Evolutionary conservation across 2,797 vertebrate species (phyloP), one percentile per base, ranked within the genome.

Genomic region (Gallinago stenura): DNA sequence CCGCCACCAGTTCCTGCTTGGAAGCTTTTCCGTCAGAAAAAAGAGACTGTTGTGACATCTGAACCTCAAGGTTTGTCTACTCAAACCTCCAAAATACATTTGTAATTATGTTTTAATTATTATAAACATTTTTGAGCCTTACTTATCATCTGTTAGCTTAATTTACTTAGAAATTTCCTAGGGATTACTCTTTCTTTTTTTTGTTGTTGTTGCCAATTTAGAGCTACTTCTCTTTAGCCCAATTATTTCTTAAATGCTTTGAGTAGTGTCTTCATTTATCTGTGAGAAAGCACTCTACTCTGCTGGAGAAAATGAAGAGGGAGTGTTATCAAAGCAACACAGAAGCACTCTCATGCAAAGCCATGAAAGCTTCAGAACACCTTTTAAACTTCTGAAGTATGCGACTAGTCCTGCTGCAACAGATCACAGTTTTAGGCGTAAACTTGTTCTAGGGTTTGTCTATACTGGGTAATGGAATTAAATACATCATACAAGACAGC

Each of bases 1-100:
- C 92, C 98, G n/a, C 95, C 97, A 54, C 86, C 97, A 4, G 7
- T 98, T 71, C 98, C 99, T 69, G 19, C 51, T 33, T 99, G 99
- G 99, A 99, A 99, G 96, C 98, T 99, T 60, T 97, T 99, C 83
- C 98, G 99, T 76, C 98, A 94, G 18, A 98, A 97, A 93, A 99
- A 98, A 76, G 75, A 98, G 96, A 78, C 61, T 6, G 39, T 97
- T 61, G 87, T 98, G 88, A 98, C 98, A 12, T 98, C 98, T 89
- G 99, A 99, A 95, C 98, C 99, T 43, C 98, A 87, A 97, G 98
- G 99, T 99, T 89, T 87, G 95, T 97, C 72, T 93, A 33, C 25
- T 41, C 26, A 83, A 53, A 68, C 8, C 13, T 68, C 25, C 6
- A 54, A 64, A 84, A 75, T 48, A 75, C 66, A 51, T 72, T 53